Evolutionary conservation across 1,140 invertebrate genomes (phyloP).

Genomic region (Bombus consobrinus): DNA sequence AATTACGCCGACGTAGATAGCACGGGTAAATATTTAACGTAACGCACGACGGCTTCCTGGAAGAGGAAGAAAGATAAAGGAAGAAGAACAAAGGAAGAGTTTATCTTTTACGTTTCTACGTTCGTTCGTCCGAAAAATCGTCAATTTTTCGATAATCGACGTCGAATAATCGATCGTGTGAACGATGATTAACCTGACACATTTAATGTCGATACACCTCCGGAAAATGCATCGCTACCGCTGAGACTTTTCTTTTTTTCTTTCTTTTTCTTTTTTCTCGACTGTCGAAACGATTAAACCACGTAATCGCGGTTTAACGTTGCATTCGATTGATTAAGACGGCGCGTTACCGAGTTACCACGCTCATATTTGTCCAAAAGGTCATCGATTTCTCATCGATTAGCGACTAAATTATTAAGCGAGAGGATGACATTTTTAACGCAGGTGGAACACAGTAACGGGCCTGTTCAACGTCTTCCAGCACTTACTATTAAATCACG

Average conservation of each 20-base stretch:
- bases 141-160: not conserved
- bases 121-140: slow-evolving; percentile 1
- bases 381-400: slow-evolving; percentile 70
- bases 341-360: not conserved
- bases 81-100: not conserved
- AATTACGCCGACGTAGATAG: slow-evolving; percentile 53
- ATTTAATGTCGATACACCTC: not conserved
- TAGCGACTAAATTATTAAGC: slow-evolving; percentile 53
- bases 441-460: not conserved
- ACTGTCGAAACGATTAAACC: not conserved
- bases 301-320: not conserved
- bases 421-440: slow-evolving; percentile 63
- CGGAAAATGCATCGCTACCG: not conserved
- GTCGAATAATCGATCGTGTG: not conserved
- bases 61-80: not conserved
- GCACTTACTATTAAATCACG: not conserved
- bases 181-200: no score
- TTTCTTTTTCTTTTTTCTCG: no score
- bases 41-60: not conserved
- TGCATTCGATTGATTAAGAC: slow-evolving; percentile 2
- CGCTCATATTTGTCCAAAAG: slow-evolving; percentile 59
- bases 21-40: slow-evolving; percentile 40
- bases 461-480: slow-evolving; percentile 11
- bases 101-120: not conserved
- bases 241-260: not conserved